Base-by-base conservation (phyloP, 2,888 invertebrate genomes). In the Helleia helle region DNA sequence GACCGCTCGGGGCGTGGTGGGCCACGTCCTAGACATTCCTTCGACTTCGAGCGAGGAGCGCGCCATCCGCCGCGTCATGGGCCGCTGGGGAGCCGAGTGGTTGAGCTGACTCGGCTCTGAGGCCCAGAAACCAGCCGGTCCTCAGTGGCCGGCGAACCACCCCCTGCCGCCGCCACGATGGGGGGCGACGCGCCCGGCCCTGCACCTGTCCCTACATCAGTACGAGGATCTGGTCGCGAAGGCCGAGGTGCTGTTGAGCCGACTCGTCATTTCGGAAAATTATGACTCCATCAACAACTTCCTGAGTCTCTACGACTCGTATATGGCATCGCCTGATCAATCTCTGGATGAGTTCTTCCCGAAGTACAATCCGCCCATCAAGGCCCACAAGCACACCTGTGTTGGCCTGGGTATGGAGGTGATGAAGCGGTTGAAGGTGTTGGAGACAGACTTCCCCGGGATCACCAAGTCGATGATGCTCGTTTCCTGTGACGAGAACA, bases 61-160 rank as follows among this genome's bases (percentile, higher is more conserved):
- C 51, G 71, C 75, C 60, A 62, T 81, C 14, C 81, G 73, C 71
- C 83, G 83, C 71, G 71, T 83, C 65, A 93, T 93, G 72, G 94
- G 93, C 65, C 92, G 94, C 69, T 95, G 94, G 94, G 95, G 94
- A 74, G 91, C 91, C 87, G 95, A 95, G 87, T 96, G 96, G 96
- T 95, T 96, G 88, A 95, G 95, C 95, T 96, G 96, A 96, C 95
- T 96, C 95, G 93, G 90, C 90, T 65, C 70, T 47, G 70, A 59
- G 22, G 38, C 60, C 50, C 61, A 56, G 46, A 63, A 61, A 51
- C 52, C 65, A 42, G 48, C 65, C 48, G 68, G 65, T 62, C 69
- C 60, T 49, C 64, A 59, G 42, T 84, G 84, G 84, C 83, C 86
- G 70, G 73, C 71, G 52, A 70, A 70, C 54, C 76, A 75, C 76